phyloP scores from a whole-genome alignment of 2,888 invertebrate species.

The Clostera curtula region DNA sequence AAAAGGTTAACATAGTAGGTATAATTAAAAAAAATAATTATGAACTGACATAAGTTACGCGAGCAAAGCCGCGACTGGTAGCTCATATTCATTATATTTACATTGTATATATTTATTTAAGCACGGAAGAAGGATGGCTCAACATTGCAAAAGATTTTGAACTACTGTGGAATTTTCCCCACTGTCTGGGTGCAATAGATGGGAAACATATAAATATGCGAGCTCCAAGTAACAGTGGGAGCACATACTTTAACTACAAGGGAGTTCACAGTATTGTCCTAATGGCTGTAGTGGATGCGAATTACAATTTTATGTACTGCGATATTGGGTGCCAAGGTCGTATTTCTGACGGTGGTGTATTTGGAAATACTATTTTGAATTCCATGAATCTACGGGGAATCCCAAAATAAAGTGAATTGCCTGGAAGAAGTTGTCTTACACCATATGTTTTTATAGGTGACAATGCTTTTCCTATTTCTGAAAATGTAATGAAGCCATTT shows the following conservation, averaged over 20 bases:
- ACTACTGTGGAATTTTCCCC: constrained; percentile 13
- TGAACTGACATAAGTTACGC: constrained; percentile 7
- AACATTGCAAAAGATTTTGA: constrained; percentile 9
- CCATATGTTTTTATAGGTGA: constrained; percentile 17
- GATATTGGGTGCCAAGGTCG: constrained; percentile 15
- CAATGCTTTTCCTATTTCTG: constrained; percentile 16
- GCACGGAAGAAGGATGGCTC: constrained; percentile 8
- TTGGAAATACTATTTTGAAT: constrained; percentile 11
- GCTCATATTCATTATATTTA: no score
- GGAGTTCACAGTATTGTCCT: constrained; percentile 13
- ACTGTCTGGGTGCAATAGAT: no score
- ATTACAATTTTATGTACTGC: constrained; percentile 14
- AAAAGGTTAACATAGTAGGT: no score
- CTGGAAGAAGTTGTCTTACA: constrained; percentile 15
- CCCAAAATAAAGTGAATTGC: constrained; percentile 13
- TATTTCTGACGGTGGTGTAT: constrained; percentile 13
- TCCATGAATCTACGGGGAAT: constrained; percentile 13
- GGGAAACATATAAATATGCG: constrained; percentile 17
- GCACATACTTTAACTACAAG: constrained; percentile 15
- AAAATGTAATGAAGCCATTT: constrained; percentile 20
- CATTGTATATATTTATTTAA: constrained; percentile 11
- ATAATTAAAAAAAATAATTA: no score
- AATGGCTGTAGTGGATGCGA: constrained; percentile 15
- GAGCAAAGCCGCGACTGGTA: constrained; percentile 5
- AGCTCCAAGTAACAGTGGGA: constrained; percentile 11